A percentile compares a stretch with the other conserved stretches of the same genome.
Evolutionary conservation across 2,888 invertebrate species (phyloP).

Genomic region (Agapostemon virescens): DNA sequence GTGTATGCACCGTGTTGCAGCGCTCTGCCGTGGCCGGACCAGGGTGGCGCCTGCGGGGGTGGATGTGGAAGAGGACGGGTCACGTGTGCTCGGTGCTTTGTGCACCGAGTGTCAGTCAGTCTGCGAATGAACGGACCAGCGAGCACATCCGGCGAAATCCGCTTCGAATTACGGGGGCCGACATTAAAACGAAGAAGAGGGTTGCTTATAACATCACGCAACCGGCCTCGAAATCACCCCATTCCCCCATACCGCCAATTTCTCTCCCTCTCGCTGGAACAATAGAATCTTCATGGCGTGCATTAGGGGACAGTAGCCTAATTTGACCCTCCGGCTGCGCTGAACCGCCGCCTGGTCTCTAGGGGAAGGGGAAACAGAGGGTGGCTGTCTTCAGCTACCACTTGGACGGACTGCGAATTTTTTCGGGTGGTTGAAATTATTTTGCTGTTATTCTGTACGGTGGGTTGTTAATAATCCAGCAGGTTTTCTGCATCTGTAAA

Average conservation of each 20-base stretch:
- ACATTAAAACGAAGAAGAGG: conserved; percentile 54
- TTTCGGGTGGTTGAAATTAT: too few relatives aligned
- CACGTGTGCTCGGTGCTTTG: conserved; percentile 55
- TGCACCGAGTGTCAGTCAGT: conserved; percentile 62
- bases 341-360: not conserved
- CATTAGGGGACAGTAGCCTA: not conserved
- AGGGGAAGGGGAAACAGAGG: not conserved
- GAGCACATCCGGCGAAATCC: conserved; percentile 56
- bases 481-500: too few relatives aligned
- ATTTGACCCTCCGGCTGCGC: not conserved
- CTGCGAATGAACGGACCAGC: conserved; percentile 58
- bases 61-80: conserved; percentile 17
- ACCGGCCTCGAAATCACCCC: conserved; percentile 10
- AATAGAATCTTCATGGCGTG: not conserved
- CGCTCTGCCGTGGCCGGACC: not conserved
- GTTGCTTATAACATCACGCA: conserved; percentile 45
- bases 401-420: too few relatives aligned
- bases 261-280: not conserved
- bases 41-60: conserved; percentile 7
- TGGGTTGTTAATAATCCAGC: too few relatives aligned
- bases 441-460: too few relatives aligned
- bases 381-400: too few relatives aligned
- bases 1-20: conserved; percentile 24
- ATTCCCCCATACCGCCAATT: not conserved
- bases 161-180: conserved; percentile 57